Base-by-base conservation (phyloP, 2,888 invertebrate genomes). In the Ischnura elegans region DNA sequence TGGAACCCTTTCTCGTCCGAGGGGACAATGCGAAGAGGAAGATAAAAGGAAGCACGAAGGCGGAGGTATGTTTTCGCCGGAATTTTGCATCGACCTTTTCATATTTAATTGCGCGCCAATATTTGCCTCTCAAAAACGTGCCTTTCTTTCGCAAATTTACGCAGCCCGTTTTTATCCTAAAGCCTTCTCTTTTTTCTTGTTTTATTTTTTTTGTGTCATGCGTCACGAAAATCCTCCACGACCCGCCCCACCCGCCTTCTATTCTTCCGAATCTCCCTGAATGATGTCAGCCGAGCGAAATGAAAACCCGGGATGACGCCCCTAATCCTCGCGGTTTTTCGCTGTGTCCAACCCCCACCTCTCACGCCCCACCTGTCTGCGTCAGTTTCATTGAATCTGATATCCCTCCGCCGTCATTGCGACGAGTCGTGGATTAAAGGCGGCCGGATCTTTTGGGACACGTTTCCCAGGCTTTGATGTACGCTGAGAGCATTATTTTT, bases 61-160 rank as follows among this genome's bases (percentile, higher is more conserved):
- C n/a, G 36, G 55, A 51, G 36, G 87, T 36, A 87, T 42, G 55
- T 36, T 90, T 66, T 43, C 90, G 61, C 55, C 8, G 61, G 90
- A 90, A 90, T 90, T 90, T 90, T 61, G 43, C 90, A 90, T 90
- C 43, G 29, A 51, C 4, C 90, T n/a, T 43, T 61, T 61, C 55
- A 61, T 90, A 43, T 43, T 61, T 90, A 90, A 90, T 61, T 61
- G 61, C 43, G 61, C 43, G 43, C 29, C 90, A 90, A 90, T 90
- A 90, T 90, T 90, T 90, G 43, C 76, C 76, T 76, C 36, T 29
- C 6, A 10, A 61, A 25, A 61, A 25, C 66, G 42, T 66, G 25
- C 46, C 43, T 43, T 42, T 25, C 87, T 45, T 19, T 25, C 61
- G 19, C 43, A 55, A 76, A 76, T 76, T 16, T 76, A 36, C 76